These are phyloP conservation scores for Mormyrus proboscirostris DNA, from an alignment of 2,797 vertebrate species.

Conservation along the genomic window DNA sequence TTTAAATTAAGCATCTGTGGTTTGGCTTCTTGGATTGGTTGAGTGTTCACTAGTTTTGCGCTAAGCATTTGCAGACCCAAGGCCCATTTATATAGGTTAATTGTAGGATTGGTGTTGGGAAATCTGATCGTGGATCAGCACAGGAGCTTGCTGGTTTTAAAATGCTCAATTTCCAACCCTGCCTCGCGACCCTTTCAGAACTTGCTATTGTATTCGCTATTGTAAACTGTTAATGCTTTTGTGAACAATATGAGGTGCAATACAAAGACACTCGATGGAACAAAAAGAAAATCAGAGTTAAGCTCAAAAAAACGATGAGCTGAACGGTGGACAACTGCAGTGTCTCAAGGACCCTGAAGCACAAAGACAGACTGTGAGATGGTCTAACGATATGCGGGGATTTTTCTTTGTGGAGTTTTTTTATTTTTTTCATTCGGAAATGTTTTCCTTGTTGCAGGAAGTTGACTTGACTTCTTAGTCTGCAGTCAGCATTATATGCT, in stretches of 20 bases:
- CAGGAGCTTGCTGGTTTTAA: not conserved
- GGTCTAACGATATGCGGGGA: not conserved
- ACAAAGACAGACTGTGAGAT: not conserved
- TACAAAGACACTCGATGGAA: not conserved
- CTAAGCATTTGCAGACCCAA: not conserved
- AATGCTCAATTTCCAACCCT: not conserved
- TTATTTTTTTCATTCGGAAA: not conserved
- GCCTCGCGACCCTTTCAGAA: not conserved
- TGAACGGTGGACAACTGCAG: not conserved
- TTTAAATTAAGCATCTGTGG: not conserved
- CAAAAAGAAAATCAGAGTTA: not conserved
- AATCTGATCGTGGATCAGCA: not conserved
- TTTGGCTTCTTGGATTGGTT: not conserved
- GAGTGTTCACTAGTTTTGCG: not conserved
- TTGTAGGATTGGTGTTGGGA: not conserved
- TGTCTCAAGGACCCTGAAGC: not conserved
- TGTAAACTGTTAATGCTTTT: not conserved
- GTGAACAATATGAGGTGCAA: not conserved
- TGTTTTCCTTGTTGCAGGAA: not conserved
- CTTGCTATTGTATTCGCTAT: not conserved
- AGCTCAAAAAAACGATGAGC: not conserved
- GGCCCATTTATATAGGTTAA: not conserved
- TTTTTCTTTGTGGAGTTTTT: not conserved
- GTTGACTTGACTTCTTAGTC: not conserved
- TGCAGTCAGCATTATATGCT: not conserved